Conservation (phyloP, 2,797 vertebrate genomes). For the Geotrypetes seraphini region DNA sequence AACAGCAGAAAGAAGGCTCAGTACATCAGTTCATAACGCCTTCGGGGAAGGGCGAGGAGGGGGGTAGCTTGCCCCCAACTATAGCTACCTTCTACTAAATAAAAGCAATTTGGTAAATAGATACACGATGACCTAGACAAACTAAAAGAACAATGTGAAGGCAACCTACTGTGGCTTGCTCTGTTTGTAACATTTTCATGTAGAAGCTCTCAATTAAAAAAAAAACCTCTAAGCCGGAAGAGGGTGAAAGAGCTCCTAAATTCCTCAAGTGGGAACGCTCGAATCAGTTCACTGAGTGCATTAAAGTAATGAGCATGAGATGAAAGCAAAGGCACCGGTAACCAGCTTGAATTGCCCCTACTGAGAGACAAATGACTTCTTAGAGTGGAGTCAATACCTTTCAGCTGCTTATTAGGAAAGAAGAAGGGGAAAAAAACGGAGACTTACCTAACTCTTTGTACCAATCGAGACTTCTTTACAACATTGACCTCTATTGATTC, state of each 20-base stretch:
- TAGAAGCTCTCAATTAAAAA: neutral
- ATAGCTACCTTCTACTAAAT: no score
- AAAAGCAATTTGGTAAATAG: no score
- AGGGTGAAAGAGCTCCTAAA: neutral
- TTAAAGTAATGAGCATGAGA: constrained; percentile 28
- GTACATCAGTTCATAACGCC: no score
- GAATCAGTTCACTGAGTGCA: constrained; percentile 10
- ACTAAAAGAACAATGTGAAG: no score
- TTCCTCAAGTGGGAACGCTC: constrained; percentile 7
- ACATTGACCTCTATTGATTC: neutral
- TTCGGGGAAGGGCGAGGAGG: no score
- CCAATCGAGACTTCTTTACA: neutral
- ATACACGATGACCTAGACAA: no score
- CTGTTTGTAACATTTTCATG: neutral
- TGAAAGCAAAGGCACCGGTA: constrained; percentile 6
- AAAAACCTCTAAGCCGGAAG: neutral
- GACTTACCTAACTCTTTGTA: neutral
- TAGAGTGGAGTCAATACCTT: neutral
- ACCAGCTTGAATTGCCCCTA: constrained; percentile 3
- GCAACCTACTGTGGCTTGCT: neutral
- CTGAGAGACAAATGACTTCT: constrained; percentile 15
- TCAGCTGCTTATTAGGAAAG: no score
- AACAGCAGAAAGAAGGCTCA: no score
- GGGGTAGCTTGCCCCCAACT: no score
- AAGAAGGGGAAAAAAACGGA: neutral